phyloP scores from a whole-genome alignment of 1,140 invertebrate genomes.

The Nasonia longicornis region DNA sequence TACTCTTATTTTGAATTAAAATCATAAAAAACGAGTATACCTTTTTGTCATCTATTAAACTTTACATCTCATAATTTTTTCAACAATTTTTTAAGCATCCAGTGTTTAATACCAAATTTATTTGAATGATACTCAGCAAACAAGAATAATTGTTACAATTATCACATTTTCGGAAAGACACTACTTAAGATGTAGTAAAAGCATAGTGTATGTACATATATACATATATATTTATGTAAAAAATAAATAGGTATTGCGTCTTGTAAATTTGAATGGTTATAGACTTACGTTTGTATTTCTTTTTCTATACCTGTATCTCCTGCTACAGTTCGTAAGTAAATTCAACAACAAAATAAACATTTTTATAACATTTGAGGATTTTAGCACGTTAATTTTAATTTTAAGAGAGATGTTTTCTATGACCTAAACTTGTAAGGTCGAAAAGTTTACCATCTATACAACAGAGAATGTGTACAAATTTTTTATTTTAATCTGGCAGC shows the following conservation, averaged over 20 bases:
- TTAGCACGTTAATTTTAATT: constrained; percentile 23
- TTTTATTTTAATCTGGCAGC: constrained; percentile 37
- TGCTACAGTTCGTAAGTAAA: constrained; percentile 18
- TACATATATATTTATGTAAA: constrained; percentile 48
- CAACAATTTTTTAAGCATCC: constrained; percentile 14
- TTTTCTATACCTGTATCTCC: constrained; percentile 35
- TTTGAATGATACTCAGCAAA: constrained; percentile 39
- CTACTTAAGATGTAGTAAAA: constrained; percentile 42
- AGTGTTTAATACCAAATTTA: constrained; percentile 35
- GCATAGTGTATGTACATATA: constrained; percentile 47
- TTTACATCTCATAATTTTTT: constrained; percentile 30
- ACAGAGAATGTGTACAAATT: constrained; percentile 25
- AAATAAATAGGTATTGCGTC: constrained; percentile 45
- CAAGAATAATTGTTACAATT: constrained; percentile 37
- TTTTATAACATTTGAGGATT: constrained; percentile 28
- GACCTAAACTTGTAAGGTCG: background rate
- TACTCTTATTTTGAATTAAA: constrained; percentile 27
- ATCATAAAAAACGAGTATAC: constrained; percentile 20
- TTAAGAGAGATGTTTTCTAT: constrained; percentile 23
- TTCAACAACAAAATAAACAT: constrained; percentile 34
- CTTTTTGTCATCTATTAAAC: constrained; percentile 5
- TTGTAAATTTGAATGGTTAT: constrained; percentile 46
- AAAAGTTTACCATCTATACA: background rate
- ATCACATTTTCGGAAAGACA: constrained; percentile 35
- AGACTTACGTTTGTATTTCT: constrained; percentile 38